Conservation (phyloP, 2,113 vertebrate species). For the Channa argus region DNA sequence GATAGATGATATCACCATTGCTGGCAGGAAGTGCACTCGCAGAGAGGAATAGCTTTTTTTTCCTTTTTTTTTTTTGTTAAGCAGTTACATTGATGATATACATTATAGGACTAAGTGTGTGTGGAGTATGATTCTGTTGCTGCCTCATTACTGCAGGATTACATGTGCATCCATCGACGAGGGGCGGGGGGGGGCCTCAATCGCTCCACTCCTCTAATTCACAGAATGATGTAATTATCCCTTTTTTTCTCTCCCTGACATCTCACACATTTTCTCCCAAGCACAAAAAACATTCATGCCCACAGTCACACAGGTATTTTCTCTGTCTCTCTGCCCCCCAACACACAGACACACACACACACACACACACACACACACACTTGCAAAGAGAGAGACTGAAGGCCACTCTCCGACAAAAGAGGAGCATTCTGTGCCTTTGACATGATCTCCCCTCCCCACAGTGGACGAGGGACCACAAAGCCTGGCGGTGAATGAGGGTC, state of each 20-base stretch:
- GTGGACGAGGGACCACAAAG: constrained; percentile 85
- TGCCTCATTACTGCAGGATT: constrained; percentile 75
- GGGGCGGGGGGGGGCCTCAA: constrained; percentile 30
- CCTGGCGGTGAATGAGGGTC: constrained; percentile 88
- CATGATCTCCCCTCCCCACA: constrained; percentile 80
- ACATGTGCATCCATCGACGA: constrained; percentile 63
- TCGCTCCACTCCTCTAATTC: constrained; percentile 60
- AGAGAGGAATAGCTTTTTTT: background rate
- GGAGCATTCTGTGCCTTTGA: constrained; percentile 71
- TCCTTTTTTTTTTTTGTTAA: constrained; percentile 14
- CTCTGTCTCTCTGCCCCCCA: constrained; percentile 21
- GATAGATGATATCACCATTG: constrained; percentile 45
- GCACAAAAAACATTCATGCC: constrained; percentile 45
- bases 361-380: constrained; percentile 22
- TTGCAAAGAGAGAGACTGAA: constrained; percentile 38
- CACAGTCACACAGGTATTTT: constrained; percentile 58
- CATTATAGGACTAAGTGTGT: constrained; percentile 67
- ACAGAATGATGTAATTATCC: constrained; percentile 75
- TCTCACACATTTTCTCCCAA: constrained; percentile 37
- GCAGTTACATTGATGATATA: constrained; percentile 55
- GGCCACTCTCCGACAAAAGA: constrained; percentile 67
- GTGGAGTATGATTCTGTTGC: constrained; percentile 62
- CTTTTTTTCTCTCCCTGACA: constrained; percentile 47
- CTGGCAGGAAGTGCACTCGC: constrained; percentile 46
- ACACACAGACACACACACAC: too few species aligned